Percentiles rank a stretch among this genome's conserved stretches.
phyloP scores from a whole-genome alignment of 1,140 invertebrate species.

The Drosophila neocordata region DNA sequence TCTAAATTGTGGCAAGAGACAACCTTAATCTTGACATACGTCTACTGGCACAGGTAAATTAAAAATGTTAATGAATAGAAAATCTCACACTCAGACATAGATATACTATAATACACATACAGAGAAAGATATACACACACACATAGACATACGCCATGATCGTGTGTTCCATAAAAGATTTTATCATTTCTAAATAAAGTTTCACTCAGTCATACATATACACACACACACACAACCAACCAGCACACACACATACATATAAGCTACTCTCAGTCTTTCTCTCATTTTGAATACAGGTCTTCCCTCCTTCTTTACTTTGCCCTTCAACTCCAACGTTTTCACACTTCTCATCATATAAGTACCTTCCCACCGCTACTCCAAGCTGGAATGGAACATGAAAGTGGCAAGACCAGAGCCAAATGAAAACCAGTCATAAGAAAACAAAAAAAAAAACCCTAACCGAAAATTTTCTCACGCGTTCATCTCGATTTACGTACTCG shows the following conservation, averaged over 20 bases:
- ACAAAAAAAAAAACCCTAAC: constrained; percentile 42
- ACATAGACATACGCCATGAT: constrained; percentile 5
- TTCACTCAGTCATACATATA: constrained; percentile 55
- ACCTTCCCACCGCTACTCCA: constrained; percentile 43
- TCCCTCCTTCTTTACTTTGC: constrained; percentile 25
- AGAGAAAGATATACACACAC: constrained; percentile 4
- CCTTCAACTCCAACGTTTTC: constrained; percentile 49
- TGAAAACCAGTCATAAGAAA: constrained; percentile 52
- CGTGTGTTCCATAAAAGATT: constrained; percentile 45
- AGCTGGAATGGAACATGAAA: constrained; percentile 52
- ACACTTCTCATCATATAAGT: constrained; percentile 41
- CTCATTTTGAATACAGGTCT: constrained; percentile 27
- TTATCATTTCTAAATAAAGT: constrained; percentile 60
- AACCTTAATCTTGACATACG: constrained; percentile 54
- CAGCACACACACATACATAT: constrained; percentile 23
- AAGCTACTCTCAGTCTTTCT: constrained; percentile 13
- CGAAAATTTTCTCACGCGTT: constrained; percentile 74
- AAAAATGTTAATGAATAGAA: constrained; percentile 76
- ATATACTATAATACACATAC: background rate
- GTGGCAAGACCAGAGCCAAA: constrained; percentile 40
- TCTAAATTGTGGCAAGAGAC: constrained; percentile 25
- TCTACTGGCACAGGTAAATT: constrained; percentile 50
- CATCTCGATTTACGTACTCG: constrained; percentile 64
- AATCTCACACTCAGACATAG: constrained; percentile 41
- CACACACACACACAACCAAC: constrained; percentile 49